These are phyloP conservation scores for Threskiornis aethiopicus DNA, from an alignment of 2,797 vertebrate genomes.

Conservation along the genomic window DNA sequence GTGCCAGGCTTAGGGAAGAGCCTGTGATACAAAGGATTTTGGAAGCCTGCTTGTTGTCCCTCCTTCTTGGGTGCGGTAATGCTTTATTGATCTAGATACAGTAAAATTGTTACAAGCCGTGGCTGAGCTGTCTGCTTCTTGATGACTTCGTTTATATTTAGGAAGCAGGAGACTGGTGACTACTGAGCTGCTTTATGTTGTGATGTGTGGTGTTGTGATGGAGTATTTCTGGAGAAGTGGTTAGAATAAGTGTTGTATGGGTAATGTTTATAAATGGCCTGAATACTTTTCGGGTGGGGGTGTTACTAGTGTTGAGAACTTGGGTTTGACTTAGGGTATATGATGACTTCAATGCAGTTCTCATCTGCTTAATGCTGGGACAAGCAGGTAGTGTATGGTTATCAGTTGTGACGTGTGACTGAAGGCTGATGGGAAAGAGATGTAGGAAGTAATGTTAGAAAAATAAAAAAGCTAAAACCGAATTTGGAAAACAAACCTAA, in stretches of 20 bases:
- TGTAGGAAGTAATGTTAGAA: neutral
- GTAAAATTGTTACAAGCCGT: neutral
- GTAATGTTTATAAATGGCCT: neutral
- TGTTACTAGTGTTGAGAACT: neutral
- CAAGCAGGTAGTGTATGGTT: neutral
- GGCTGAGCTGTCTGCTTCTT: neutral
- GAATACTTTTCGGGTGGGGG: neutral
- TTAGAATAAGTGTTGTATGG: neutral
- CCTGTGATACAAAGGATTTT: neutral
- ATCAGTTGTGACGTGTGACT: neutral
- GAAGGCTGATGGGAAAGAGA: neutral
- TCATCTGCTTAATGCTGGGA: neutral
- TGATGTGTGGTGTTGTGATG: neutral
- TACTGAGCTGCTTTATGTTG: neutral
- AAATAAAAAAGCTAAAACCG: neutral
- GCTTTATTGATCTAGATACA: neutral
- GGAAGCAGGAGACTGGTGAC: neutral
- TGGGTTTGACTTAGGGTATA: neutral
- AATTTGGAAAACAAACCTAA: neutral
- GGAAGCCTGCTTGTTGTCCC: neutral
- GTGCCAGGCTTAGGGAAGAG: neutral
- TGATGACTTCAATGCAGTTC: neutral
- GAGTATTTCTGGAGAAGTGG: neutral
- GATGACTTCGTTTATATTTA: neutral
- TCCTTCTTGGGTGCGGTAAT: neutral